Evolutionary conservation across 2,888 invertebrate genomes (phyloP).

Genomic region (Cryptocephalus primarius): DNA sequence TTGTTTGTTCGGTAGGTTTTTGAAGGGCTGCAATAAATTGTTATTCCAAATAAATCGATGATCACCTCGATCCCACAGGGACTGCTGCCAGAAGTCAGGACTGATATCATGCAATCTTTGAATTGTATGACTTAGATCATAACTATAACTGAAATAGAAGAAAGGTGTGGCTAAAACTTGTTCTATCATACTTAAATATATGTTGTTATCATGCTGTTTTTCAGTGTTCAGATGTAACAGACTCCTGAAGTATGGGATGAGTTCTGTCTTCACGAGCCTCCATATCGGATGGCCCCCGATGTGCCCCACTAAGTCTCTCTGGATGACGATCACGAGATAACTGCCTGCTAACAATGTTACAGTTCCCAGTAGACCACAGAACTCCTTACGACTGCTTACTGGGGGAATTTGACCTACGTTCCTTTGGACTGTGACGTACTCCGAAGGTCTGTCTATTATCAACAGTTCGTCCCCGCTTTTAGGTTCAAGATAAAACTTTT

Average conservation of each 20-base stretch:
- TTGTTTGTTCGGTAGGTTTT: constrained; percentile 60
- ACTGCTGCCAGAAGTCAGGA: constrained; percentile 72
- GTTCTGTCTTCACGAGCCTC: constrained; percentile 66
- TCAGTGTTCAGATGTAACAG: constrained; percentile 73
- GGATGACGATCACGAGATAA: constrained; percentile 82
- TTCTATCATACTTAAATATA: constrained; percentile 78
- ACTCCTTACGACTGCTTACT: constrained; percentile 47
- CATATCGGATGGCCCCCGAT: constrained; percentile 71
- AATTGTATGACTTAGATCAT: constrained; percentile 85
- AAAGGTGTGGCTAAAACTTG: constrained; percentile 71
- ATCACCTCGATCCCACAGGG: constrained; percentile 71
- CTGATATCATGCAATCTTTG: constrained; percentile 78
- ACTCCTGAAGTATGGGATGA: constrained; percentile 78
- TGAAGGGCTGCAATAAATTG: constrained; percentile 63
- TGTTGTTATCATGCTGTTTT: constrained; percentile 72
- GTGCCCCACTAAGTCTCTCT: constrained; percentile 68
- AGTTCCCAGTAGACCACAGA: constrained; percentile 83
- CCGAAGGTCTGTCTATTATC: constrained; percentile 67
- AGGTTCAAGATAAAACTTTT: constrained; percentile 82
- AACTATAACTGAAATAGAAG: constrained; percentile 89
- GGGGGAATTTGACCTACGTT: constrained; percentile 52
- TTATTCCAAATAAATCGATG: constrained; percentile 90
- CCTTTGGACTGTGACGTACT: constrained; percentile 23
- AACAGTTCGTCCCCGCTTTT: constrained; percentile 63
- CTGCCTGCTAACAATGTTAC: constrained; percentile 75